These are phyloP conservation scores for Rhynchotus rufescens DNA, from an alignment of 2,797 vertebrate genomes.

Conservation along the genomic window DNA sequence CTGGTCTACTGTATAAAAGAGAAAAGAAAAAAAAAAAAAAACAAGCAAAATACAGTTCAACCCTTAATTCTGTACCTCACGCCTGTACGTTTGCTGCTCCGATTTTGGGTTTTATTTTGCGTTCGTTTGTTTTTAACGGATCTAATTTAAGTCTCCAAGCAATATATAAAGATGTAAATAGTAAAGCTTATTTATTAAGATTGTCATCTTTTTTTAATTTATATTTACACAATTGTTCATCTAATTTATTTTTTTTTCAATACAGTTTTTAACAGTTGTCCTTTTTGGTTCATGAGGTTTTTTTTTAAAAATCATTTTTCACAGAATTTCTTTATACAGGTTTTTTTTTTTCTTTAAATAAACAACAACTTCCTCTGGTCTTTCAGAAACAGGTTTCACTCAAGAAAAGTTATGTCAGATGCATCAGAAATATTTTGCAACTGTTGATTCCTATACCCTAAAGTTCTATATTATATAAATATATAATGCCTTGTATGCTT, in stretches of 20 bases:
- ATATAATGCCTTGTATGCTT: constrained; percentile 86
- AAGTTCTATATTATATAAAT: constrained; percentile 87
- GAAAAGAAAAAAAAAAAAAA: constrained; percentile 58
- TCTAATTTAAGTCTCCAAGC: constrained; percentile 95
- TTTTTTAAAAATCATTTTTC: constrained; percentile 69
- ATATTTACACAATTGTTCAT: constrained; percentile 97
- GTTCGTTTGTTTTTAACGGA: constrained; percentile 94
- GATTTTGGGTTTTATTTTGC: constrained; percentile 83
- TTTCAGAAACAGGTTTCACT: constrained; percentile 80
- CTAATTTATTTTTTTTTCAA: constrained; percentile 99
- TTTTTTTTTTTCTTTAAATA: constrained; percentile 69
- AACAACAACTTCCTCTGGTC: constrained; percentile 71
- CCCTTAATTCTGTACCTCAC: constrained; percentile 96
- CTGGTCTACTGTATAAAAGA: constrained; percentile 86
- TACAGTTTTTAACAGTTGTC: constrained; percentile 87
- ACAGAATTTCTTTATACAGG: constrained; percentile 81
- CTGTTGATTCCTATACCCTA: constrained; percentile 84
- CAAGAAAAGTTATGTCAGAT: constrained; percentile 75
- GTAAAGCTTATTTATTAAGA: constrained; percentile 99
- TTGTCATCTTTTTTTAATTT: constrained; percentile 99
- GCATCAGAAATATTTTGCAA: constrained; percentile 85
- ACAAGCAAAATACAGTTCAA: constrained; percentile 83
- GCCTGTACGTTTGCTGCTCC: constrained; percentile 98
- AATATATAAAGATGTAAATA: constrained; percentile 99
- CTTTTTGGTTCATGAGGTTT: constrained; percentile 84